phyloP scores from a whole-genome alignment of 2,113 vertebrate genomes.

The Gnathonemus echidnorhynchus region DNA sequence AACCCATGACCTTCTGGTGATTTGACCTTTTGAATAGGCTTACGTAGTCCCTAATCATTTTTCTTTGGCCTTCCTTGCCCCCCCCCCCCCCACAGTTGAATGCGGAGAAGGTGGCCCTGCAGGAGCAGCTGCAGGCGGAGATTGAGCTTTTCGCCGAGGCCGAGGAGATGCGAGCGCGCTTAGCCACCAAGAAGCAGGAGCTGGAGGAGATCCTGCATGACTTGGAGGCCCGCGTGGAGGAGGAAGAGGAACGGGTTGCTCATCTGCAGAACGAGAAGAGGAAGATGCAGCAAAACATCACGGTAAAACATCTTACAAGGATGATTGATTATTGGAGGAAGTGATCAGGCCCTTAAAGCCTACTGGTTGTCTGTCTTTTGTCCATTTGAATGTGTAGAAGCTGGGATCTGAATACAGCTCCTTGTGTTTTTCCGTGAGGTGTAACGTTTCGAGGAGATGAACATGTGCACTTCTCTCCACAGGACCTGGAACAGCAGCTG shows the following conservation, averaged over 20 bases:
- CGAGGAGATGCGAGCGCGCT: slow-evolving; percentile 88
- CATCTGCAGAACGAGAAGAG: slow-evolving; percentile 79
- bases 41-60: not conserved
- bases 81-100: slow-evolving; percentile 55
- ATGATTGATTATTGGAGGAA: not conserved
- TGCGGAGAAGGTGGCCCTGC: slow-evolving; percentile 86
- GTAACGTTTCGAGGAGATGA: not conserved
- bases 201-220: slow-evolving; percentile 96
- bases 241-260: slow-evolving; percentile 87
- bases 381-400: not conserved
- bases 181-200: slow-evolving; percentile 91
- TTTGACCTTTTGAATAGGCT: not conserved
- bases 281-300: slow-evolving; percentile 97
- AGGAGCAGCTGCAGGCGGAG: slow-evolving; percentile 96
- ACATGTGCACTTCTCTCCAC: not conserved
- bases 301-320: slow-evolving; percentile 48
- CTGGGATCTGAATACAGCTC: not conserved
- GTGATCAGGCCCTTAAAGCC: not conserved
- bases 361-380: not conserved
- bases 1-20: not conserved
- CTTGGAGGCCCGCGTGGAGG: slow-evolving; percentile 89
- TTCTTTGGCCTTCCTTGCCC: not conserved
- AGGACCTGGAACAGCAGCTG: slow-evolving; percentile 95
- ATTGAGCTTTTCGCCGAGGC: slow-evolving; percentile 92
- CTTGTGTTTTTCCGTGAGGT: not conserved